Evolutionary conservation across 2,113 vertebrate genomes (phyloP).

Genomic region (Scalopus aquaticus): DNA sequence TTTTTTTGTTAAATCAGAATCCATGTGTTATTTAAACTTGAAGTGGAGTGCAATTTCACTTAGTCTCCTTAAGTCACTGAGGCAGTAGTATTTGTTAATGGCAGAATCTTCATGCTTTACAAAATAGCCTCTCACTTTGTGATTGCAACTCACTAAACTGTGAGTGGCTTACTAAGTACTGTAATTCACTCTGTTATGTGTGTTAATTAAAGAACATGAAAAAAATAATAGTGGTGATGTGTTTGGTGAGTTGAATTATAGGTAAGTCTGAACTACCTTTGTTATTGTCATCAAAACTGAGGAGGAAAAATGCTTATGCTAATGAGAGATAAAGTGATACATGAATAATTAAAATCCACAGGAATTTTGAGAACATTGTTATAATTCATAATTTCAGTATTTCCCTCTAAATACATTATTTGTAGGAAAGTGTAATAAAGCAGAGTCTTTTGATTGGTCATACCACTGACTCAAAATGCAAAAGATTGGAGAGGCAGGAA

Average conservation of each 20-base stretch:
- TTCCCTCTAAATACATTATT: slow-evolving; percentile 10
- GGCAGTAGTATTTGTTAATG: neutral
- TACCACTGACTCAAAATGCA: neutral
- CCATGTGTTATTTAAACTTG: slow-evolving; percentile 3
- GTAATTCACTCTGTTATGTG: neutral
- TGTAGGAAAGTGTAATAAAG: slow-evolving; percentile 35
- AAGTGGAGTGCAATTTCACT: neutral
- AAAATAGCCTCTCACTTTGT: slow-evolving; percentile 7
- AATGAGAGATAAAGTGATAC: neutral
- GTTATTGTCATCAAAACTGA: slow-evolving; percentile 1
- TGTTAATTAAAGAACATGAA: neutral
- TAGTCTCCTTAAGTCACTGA: neutral
- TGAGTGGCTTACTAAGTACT: neutral
- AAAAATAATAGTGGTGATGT: neutral
- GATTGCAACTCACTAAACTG: neutral
- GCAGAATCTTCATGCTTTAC: slow-evolving; percentile 8
- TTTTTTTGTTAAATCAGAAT: neutral
- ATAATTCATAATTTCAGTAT: neutral
- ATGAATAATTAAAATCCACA: slow-evolving; percentile 27
- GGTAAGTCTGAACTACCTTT: neutral
- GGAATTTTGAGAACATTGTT: slow-evolving; percentile 37
- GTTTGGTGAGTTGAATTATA: slow-evolving; percentile 16
- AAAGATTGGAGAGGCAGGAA: neutral
- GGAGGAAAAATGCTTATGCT: neutral
- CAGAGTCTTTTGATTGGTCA: neutral